Conservation (phyloP, 2,113 vertebrate genomes). For the Laterallus jamaicensis region DNA sequence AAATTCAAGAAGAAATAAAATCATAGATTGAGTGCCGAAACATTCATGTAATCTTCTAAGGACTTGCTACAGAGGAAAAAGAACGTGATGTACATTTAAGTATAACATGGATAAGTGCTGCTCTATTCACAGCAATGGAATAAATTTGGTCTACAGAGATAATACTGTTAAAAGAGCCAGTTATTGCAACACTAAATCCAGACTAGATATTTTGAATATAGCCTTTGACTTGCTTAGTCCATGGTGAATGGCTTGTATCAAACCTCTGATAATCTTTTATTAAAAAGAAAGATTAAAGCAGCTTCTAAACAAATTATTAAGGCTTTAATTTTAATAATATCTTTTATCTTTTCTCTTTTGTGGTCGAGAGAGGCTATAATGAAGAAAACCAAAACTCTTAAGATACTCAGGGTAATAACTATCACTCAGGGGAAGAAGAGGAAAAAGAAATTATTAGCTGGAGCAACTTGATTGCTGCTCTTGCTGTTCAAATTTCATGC, state of each 20-base stretch:
- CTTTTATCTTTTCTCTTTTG: not conserved
- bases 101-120: not conserved
- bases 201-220: not conserved
- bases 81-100: not conserved
- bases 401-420: not conserved
- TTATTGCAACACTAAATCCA: conserved; percentile 14
- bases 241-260: not conserved
- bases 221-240: not conserved
- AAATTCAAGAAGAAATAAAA: not conserved
- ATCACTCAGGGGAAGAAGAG: not conserved
- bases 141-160: not conserved
- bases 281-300: not conserved
- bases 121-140: not conserved
- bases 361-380: not conserved
- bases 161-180: not conserved
- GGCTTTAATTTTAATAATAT: not conserved
- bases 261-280: not conserved
- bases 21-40: not conserved
- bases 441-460: not conserved
- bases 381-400: not conserved
- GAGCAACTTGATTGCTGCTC: not conserved
- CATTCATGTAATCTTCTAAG: not conserved
- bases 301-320: not conserved
- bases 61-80: not conserved
- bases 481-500: not conserved